Conservation (phyloP, 1,140 invertebrate genomes). For the Listronotus oregonensis region DNA sequence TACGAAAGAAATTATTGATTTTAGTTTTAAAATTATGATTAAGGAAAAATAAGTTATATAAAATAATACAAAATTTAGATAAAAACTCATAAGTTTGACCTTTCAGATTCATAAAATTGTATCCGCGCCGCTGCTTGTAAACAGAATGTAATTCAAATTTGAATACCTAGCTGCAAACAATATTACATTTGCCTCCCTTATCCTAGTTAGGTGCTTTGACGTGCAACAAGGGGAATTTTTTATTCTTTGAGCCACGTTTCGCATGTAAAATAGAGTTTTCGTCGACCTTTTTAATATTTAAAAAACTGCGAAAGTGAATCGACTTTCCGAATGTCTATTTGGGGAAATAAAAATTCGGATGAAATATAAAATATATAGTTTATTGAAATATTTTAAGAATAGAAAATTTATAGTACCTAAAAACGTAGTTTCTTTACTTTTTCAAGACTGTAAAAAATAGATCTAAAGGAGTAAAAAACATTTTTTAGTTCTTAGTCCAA, state of each 20-base stretch:
- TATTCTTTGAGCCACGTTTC: conserved; percentile 5
- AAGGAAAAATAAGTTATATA: too few relatives aligned
- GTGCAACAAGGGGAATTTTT: conserved; percentile 13
- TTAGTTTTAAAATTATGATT: too few relatives aligned
- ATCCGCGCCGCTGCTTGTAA: background rate
- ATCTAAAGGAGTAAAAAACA: too few relatives aligned
- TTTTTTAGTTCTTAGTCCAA: too few relatives aligned
- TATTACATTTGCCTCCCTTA: conserved; percentile 12
- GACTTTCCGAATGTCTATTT: background rate
- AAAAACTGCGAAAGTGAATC: background rate
- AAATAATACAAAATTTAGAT: too few relatives aligned
- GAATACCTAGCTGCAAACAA: conserved; percentile 12
- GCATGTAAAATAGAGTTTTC: conserved; percentile 10
- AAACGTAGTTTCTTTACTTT: too few relatives aligned
- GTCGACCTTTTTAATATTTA: conserved; percentile 13
- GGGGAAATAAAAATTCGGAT: background rate
- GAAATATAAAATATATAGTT: background rate
- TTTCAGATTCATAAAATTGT: background rate
- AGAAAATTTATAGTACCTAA: too few relatives aligned
- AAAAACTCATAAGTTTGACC: too few relatives aligned
- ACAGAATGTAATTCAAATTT: conserved; percentile 6
- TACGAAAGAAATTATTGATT: too few relatives aligned
- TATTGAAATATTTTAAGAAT: too few relatives aligned
- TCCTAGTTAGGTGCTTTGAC: conserved; percentile 5
- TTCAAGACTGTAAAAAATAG: too few relatives aligned